These are phyloP conservation scores for Alosa alosa DNA, from an alignment of 2,113 vertebrate genomes.

Conservation along the genomic window DNA sequence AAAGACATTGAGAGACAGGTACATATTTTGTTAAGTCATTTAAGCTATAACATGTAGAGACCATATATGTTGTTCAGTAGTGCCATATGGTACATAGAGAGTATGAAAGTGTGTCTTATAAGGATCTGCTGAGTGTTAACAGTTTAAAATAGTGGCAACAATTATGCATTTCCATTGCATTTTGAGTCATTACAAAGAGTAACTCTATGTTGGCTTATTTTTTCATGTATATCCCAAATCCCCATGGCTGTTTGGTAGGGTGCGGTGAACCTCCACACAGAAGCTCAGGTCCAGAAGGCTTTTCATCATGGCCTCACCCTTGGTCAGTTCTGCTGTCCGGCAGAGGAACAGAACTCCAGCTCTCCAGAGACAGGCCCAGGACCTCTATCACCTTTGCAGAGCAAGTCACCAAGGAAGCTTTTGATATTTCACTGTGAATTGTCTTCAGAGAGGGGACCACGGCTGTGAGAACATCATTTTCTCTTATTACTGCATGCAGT, in stretches of 20 bases:
- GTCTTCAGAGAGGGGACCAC: conserved; percentile 56
- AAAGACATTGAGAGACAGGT: background rate
- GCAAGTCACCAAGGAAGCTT: conserved; percentile 32
- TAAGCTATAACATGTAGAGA: background rate
- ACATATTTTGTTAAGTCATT: background rate
- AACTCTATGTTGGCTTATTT: background rate
- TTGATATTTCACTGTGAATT: conserved; percentile 63
- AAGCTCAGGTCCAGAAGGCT: conserved; percentile 49
- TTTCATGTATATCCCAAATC: background rate
- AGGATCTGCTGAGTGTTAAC: background rate
- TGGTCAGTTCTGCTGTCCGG: background rate
- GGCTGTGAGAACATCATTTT: conserved; percentile 49
- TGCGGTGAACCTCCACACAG: conserved; percentile 55
- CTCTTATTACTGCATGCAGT: background rate
- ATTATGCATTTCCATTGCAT: no score
- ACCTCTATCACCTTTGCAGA: background rate
- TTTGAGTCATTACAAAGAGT: background rate
- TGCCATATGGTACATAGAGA: background rate
- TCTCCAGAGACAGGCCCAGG: background rate
- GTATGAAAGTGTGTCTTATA: background rate
- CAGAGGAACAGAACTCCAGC: background rate
- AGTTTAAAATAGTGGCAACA: background rate
- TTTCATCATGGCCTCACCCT: conserved; percentile 33
- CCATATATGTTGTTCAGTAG: background rate
- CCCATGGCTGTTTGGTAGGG: conserved; percentile 42